These are phyloP conservation scores for Hycleus phaleratus DNA, from an alignment of 1,140 invertebrate genomes.

Conservation along the genomic window DNA sequence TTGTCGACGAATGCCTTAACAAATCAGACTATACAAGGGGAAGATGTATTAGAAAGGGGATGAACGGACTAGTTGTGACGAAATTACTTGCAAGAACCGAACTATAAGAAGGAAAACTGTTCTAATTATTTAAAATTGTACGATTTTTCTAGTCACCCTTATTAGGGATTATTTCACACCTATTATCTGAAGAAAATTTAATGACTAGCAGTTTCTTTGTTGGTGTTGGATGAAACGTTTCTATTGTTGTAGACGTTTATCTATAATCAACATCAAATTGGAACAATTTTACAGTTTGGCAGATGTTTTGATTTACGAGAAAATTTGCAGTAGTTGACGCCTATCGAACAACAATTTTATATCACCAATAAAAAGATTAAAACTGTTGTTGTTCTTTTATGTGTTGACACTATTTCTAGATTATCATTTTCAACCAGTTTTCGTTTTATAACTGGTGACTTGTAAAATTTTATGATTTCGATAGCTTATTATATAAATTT, in stretches of 20 bases:
- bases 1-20: slow-evolving; percentile 20
- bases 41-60: neutral
- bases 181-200: slow-evolving; percentile 6
- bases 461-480: no score
- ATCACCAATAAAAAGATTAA: no score
- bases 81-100: slow-evolving; percentile 6
- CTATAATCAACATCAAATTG: neutral
- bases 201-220: slow-evolving; percentile 6
- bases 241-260: slow-evolving; percentile 4
- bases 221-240: neutral
- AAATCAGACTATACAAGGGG: slow-evolving; percentile 15
- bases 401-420: no score
- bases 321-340: no score
- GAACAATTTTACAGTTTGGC: slow-evolving; percentile 10
- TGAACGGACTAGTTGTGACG: neutral
- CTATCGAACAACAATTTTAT: no score
- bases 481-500: no score
- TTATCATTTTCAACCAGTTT: no score
- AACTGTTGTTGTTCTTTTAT: no score
- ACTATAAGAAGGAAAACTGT: slow-evolving; percentile 1
- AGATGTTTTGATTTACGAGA: slow-evolving; percentile 4
- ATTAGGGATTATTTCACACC: slow-evolving; percentile 7
- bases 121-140: slow-evolving; percentile 1
- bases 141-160: neutral
- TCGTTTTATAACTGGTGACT: no score